phyloP scores from a whole-genome alignment of 2,113 vertebrate genomes.

The Aegithalos caudatus region DNA sequence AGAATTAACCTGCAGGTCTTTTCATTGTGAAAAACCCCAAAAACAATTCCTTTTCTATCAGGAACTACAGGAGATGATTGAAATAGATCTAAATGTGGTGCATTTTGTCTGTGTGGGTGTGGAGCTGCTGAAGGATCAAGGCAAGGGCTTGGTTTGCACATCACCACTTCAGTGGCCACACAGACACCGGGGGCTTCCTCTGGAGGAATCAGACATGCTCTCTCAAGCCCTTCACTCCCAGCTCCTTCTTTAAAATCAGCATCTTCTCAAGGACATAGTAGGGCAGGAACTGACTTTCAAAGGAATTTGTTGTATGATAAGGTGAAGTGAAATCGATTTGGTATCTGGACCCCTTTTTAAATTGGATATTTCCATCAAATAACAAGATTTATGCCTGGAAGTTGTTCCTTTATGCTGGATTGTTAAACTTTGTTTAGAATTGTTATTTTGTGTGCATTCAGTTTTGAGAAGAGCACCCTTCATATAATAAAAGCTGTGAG shows the following conservation, averaged over 20 bases:
- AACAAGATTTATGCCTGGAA: not conserved
- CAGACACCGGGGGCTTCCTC: not conserved
- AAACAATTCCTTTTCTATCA: not conserved
- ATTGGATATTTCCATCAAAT: not conserved
- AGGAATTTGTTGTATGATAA: not conserved
- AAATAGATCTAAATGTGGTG: not conserved
- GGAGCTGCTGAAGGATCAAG: not conserved
- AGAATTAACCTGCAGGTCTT: not conserved
- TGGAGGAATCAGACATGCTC: not conserved
- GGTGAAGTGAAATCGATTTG: not conserved
- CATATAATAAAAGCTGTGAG: not conserved
- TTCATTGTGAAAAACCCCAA: not conserved
- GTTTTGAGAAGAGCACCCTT: not conserved
- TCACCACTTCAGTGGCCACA: not conserved
- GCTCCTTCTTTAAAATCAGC: not conserved
- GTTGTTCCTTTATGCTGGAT: not conserved
- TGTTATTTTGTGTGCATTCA: not conserved
- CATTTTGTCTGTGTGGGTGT: not conserved
- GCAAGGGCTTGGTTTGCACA: not conserved
- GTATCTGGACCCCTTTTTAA: not conserved
- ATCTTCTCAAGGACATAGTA: not conserved
- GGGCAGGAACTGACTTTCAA: not conserved
- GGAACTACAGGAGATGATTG: not conserved
- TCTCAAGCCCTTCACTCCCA: not conserved
- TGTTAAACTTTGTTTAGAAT: not conserved